Evolutionary conservation across 2,888 invertebrate genomes (phyloP), one percentile per base, ranked within the genome.

Genomic region (Neuroscelio doddi): DNA sequence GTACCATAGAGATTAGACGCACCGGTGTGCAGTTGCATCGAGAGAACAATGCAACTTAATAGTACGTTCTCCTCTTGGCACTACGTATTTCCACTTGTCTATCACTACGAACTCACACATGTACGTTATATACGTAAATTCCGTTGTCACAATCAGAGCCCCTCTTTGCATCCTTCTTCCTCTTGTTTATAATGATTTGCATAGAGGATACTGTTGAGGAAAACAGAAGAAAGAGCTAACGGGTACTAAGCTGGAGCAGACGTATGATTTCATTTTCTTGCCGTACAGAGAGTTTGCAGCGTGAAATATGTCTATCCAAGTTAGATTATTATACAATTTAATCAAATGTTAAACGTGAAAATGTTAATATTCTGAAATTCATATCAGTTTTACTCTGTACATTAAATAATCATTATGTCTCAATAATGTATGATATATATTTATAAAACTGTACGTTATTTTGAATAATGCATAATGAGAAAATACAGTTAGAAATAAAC

Each of bases 1-100:
- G 72, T 74, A 71, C 64, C 70, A 71, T 52, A 66, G 70, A 75
- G 76, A 77, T 77, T 78, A 80, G 75, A 78, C 80, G 80, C 80
- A 77, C 79, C 80, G 79, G 79, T 80, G 79, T 71, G 70, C 73
- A 69, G 71, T 74, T 71, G 70, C 69, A 51, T 49, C 42, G 47
- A 21, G 52, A 47, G 72, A 78, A 78, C 76, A 77, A 78, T 78
- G 76, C 75, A 61, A 72, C 64, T 75, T 78, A 76, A 78, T 76
- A 70, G 73, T 71, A 58, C 70, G 65, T 53, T 53, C 47, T 64
- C 59, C 42, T 65, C 39, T 34, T 38, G 52, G 46, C 32, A n/a
- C 44, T 49, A 30, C 64, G 49, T 39, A 27, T 50, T 44, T 59
- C 55, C 64, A 62, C 69, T 69, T 69, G 64, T 64, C 70, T 52